Evolutionary conservation across 92 coral and sea anemone species (phyloP).

Genomic region (Virgularia gustaviana): DNA sequence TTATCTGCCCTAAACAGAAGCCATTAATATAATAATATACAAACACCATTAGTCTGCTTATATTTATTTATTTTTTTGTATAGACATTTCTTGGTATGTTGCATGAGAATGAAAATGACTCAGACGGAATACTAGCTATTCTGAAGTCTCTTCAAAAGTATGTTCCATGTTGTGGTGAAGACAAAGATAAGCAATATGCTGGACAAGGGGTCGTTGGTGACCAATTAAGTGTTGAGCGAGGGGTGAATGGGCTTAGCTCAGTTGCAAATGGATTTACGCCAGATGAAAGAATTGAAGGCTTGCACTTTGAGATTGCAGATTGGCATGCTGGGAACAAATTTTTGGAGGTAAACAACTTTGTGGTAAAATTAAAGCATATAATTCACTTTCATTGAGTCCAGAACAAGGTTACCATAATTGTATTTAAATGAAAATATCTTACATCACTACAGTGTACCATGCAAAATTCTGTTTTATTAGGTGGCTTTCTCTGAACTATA

Average conservation of each 20-base stretch:
- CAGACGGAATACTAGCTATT: slow-evolving; percentile 56
- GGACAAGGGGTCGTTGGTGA: slow-evolving; percentile 61
- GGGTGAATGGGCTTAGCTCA: slow-evolving; percentile 23
- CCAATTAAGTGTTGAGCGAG: slow-evolving; percentile 35
- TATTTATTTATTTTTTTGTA: neutral
- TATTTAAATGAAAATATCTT: neutral
- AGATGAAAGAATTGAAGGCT: slow-evolving; percentile 22
- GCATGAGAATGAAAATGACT: slow-evolving; percentile 61
- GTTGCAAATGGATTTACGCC: slow-evolving; percentile 32
- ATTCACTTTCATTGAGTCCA: slow-evolving; percentile 9
- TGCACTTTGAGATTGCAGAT: slow-evolving; percentile 32
- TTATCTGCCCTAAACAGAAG: no score
- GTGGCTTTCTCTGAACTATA: slow-evolving; percentile 49
- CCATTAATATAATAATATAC: neutral
- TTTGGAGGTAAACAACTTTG: slow-evolving; percentile 45
- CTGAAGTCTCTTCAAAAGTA: slow-evolving; percentile 48
- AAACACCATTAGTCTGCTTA: neutral
- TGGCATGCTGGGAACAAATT: slow-evolving; percentile 62
- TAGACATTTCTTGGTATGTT: slow-evolving; percentile 66
- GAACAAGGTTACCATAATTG: neutral
- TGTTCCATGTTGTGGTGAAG: slow-evolving; percentile 61
- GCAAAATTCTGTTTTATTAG: no score
- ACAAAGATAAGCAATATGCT: slow-evolving; percentile 42
- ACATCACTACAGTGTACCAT: slow-evolving; percentile 23
- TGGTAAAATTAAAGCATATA: neutral